These are phyloP conservation scores for Drosophila tani DNA, from an alignment of 1,140 invertebrate species.

Conservation along the genomic window DNA sequence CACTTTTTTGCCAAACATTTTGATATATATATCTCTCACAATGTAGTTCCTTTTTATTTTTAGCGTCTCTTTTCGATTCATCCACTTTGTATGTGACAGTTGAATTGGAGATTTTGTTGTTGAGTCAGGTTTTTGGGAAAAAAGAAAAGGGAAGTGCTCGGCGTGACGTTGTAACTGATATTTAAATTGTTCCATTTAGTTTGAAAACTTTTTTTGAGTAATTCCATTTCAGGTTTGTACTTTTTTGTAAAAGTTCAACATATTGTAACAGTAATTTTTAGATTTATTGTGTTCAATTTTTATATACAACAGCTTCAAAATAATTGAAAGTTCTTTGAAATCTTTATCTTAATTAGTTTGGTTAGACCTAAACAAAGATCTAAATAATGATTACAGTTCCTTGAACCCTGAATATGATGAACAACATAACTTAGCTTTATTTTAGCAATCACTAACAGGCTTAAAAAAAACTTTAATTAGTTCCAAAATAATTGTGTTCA, in stretches of 20 bases:
- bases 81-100: constrained; percentile 31
- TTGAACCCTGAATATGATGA: no score
- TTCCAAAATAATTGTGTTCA: neutral
- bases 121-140: constrained; percentile 18
- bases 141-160: neutral
- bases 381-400: no score
- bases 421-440: no score
- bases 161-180: constrained; percentile 53
- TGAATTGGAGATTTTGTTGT: constrained; percentile 42
- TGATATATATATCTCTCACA: constrained; percentile 36
- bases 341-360: no score
- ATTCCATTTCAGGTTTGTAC: neutral
- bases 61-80: constrained; percentile 3
- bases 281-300: no score
- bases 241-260: neutral
- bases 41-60: constrained; percentile 10
- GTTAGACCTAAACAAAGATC: no score
- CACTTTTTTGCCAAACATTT: constrained; percentile 33
- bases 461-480: neutral
- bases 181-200: constrained; percentile 53
- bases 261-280: neutral
- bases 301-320: no score
- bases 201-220: constrained; percentile 11
- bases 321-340: no score
- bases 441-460: no score